Conservation (phyloP, 1,140 invertebrate species). For the Coptotermes formosanus region DNA sequence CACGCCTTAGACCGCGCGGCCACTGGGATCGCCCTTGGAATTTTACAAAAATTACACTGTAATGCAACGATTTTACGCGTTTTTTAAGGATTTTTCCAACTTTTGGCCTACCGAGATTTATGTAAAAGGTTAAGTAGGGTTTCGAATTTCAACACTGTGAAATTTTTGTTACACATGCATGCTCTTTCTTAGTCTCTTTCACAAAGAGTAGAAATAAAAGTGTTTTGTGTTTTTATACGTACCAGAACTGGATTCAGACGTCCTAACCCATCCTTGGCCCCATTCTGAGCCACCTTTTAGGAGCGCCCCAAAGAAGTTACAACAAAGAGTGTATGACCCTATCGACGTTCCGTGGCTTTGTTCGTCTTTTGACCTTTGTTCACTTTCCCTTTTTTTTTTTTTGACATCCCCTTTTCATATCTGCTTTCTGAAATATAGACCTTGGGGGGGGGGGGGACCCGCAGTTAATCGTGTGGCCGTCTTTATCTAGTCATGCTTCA, state of each 20-base stretch:
- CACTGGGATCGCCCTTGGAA: too few relatives aligned
- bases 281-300: background rate
- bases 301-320: background rate
- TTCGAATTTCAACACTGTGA: background rate
- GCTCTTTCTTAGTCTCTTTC: background rate
- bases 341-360: background rate
- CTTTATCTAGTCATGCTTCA: background rate
- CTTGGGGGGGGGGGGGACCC: background rate
- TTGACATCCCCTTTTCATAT: too few relatives aligned
- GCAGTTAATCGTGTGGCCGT: background rate
- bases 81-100: background rate
- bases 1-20: too few relatives aligned
- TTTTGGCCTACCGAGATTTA: background rate
- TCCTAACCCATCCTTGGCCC: background rate
- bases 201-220: background rate
- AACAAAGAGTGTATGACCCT: conserved; percentile 3
- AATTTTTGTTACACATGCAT: background rate
- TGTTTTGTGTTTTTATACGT: background rate
- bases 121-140: background rate
- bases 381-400: background rate
- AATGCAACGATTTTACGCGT: background rate
- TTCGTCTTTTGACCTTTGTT: background rate
- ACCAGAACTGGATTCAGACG: background rate
- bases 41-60: background rate
- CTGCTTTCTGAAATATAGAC: background rate